A percentile compares a stretch with the other conserved stretches of the same genome.
Evolutionary conservation across 1,140 invertebrate genomes (phyloP).

Genomic region (Cardiocondyla obscurior): DNA sequence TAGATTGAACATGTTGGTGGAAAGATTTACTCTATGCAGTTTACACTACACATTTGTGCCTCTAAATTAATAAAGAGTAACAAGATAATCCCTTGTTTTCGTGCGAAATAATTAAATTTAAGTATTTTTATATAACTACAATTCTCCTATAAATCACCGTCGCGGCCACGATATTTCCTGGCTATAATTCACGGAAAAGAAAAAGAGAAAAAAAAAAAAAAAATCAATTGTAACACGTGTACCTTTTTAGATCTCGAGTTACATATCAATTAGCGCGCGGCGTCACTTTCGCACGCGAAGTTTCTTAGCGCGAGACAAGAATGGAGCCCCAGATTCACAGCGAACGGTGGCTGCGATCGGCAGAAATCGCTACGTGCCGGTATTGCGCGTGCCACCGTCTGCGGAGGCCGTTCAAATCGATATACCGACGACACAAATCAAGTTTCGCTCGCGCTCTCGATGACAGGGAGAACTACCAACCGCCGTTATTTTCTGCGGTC

Average conservation of each 20-base stretch:
- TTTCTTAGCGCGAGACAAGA: not conserved
- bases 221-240: too few relatives aligned
- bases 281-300: not conserved
- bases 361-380: slow-evolving; percentile 4
- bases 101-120: too few relatives aligned
- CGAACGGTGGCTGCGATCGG: slow-evolving; percentile 2
- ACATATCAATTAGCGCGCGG: too few relatives aligned
- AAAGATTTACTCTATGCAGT: not conserved
- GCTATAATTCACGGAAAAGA: too few relatives aligned
- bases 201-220: too few relatives aligned
- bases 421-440: slow-evolving; percentile 31
- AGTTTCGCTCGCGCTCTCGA: slow-evolving; percentile 19
- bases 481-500: slow-evolving; percentile 56
- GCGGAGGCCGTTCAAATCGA: slow-evolving; percentile 2
- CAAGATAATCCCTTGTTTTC: not conserved
- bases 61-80: not conserved
- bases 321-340: too few relatives aligned
- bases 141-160: too few relatives aligned
- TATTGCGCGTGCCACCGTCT: not conserved
- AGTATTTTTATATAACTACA: not conserved
- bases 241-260: too few relatives aligned
- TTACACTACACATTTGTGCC: not conserved
- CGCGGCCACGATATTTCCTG: too few relatives aligned
- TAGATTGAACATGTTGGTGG: not conserved
- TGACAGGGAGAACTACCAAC: not conserved